Evolutionary conservation across 2,113 vertebrate species (phyloP), one percentile per base, ranked within the genome.

Genomic region (Pomatostomus ruficeps): DNA sequence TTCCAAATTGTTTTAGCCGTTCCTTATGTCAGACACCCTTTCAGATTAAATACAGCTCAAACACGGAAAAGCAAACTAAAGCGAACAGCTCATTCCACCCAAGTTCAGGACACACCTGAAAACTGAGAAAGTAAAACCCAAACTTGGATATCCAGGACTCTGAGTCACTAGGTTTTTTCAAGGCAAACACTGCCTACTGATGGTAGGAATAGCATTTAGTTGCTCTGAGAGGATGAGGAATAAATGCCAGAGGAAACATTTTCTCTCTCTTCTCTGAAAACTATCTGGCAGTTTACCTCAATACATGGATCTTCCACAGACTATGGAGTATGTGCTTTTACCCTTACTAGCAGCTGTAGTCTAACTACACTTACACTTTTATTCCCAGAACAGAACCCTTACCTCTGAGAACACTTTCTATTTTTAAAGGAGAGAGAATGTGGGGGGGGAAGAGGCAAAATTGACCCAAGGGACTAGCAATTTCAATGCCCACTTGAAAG

Each of bases 401-500:
- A 11, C 49, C 86, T 86, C 65, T 2, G 1, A 86, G 88, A 86
- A 96, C 57, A 81, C 35, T 33, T 95, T 77, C 79, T 93, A 90
- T 95, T 93, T 95, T 90, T 88, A 88, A 71, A 88, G 28, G 35
- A 65, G 76, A 89, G 28, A 83, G 21, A 80, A 75, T 54, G 38
- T 71, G 43, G 36, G 14, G 19, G 11, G 2, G 1, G 2, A 45
- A 52, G 62, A 33, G 26, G 82, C 48, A 73, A 71, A 89, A 89
- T 51, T 90, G 36, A 78, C 95, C 57, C 68, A 48, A 61, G 72
- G 59, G 89, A 46, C 40, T 18, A 48, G 88, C n/a, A 76, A 87
- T 70, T 89, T 91, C 90, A 91, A 35, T 80, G 74, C 82, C 91
- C 90, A 84, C 94, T 96, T 97, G 88, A 96, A 97, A 96, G 92